Percentiles rank a stretch among this genome's conserved stretches.
Conservation (phyloP, 37 sponge, comb jelly and placozoan species). For the Ephydatia muelleri region DNA sequence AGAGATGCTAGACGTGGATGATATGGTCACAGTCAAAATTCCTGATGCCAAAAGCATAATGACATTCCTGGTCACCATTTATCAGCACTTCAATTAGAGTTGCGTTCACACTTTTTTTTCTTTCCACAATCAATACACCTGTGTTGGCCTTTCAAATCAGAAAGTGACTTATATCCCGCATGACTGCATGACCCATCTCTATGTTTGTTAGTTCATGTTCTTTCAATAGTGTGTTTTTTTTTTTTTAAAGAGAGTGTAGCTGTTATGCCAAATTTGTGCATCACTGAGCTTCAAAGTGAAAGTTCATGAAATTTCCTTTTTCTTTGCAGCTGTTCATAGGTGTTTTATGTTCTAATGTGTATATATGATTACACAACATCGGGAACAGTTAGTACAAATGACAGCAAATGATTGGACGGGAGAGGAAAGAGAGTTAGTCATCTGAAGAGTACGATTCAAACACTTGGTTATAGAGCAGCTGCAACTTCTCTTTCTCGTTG, state of each 20-base stretch:
- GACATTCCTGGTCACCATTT: slow-evolving; percentile 90
- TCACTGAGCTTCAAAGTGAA: neutral
- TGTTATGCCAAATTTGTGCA: neutral
- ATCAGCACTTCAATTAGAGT: slow-evolving; percentile 73
- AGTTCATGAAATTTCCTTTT: neutral
- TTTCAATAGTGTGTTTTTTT: neutral
- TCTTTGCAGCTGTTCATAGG: neutral
- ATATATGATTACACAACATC: neutral
- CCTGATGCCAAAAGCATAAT: slow-evolving; percentile 89
- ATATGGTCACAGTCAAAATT: slow-evolving; percentile 54
- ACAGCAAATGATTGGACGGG: too few relatives aligned
- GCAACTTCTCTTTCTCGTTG: neutral
- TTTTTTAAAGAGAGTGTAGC: neutral
- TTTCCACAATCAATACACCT: neutral
- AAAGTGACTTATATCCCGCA: too few relatives aligned
- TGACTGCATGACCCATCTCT: too few relatives aligned
- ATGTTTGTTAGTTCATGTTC: too few relatives aligned
- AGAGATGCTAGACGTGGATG: slow-evolving; percentile 77
- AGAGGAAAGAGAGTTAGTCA: too few relatives aligned
- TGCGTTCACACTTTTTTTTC: neutral
- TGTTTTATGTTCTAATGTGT: neutral
- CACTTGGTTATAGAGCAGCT: neutral
- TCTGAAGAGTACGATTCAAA: neutral
- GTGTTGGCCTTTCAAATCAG: too few relatives aligned
- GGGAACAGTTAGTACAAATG: neutral